phyloP scores from a whole-genome alignment of 2,113 vertebrate genomes.

The Psittacula cyanocephala region DNA sequence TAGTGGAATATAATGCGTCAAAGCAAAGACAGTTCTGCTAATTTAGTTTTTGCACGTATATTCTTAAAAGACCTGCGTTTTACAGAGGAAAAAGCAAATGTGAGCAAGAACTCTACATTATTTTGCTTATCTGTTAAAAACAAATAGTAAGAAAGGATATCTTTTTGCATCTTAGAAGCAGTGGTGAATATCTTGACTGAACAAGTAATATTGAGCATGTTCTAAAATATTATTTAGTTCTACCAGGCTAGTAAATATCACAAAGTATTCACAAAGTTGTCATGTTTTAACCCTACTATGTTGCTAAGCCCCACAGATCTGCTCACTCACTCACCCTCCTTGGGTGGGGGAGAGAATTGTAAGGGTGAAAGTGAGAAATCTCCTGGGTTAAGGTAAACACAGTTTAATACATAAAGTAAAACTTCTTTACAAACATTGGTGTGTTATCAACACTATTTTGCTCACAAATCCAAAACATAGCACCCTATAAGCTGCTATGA shows the following conservation, averaged over 20 bases:
- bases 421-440: background rate
- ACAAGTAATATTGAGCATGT: background rate
- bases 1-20: background rate
- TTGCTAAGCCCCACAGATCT: background rate
- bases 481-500: background rate
- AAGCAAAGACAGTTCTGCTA: background rate
- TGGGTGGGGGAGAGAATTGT: background rate
- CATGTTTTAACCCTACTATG: background rate
- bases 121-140: background rate
- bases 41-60: background rate
- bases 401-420: background rate
- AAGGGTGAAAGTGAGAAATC: background rate
- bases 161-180: background rate
- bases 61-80: background rate
- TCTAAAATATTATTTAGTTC: background rate
- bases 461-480: background rate
- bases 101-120: background rate
- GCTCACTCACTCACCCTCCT: rapidly evolving
- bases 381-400: background rate
- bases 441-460: background rate
- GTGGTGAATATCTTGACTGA: background rate
- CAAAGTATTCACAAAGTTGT: background rate
- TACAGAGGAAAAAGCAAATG: background rate
- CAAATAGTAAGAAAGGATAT: background rate
- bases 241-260: background rate